Conservation (phyloP, 1,140 invertebrate species). For the Latrodectus geometricus region DNA sequence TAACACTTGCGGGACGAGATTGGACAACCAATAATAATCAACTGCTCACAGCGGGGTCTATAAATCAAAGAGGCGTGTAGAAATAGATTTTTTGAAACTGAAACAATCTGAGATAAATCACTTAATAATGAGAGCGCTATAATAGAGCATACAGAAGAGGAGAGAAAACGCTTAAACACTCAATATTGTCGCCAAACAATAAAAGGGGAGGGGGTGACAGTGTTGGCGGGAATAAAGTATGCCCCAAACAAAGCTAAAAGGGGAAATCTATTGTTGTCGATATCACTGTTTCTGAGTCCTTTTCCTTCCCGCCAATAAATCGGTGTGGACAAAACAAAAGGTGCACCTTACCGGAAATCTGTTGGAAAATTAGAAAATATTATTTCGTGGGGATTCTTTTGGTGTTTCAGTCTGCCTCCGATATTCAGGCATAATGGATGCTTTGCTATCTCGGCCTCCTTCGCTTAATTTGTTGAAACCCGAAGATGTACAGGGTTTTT, state of each 20-base stretch:
- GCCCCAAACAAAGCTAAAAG: slow-evolving; percentile 29
- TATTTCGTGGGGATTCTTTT: slow-evolving; percentile 25
- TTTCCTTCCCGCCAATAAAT: slow-evolving; percentile 41
- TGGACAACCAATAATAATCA: slow-evolving; percentile 10
- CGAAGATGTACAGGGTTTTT: background rate
- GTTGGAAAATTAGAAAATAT: slow-evolving; percentile 61
- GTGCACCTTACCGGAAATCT: slow-evolving; percentile 58
- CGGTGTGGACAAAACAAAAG: slow-evolving; percentile 45
- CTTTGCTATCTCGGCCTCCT: too few species aligned
- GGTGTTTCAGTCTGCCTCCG: slow-evolving; percentile 11
- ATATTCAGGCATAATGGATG: slow-evolving; percentile 14
- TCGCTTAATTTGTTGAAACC: background rate
- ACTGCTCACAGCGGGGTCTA: slow-evolving; percentile 17
- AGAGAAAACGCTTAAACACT: slow-evolving; percentile 40
- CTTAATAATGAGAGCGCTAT: slow-evolving; percentile 43
- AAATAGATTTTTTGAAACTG: slow-evolving; percentile 41
- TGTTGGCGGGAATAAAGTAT: background rate
- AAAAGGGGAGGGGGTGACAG: background rate
- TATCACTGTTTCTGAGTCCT: slow-evolving; percentile 7
- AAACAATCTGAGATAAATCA: slow-evolving; percentile 54
- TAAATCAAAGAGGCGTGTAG: slow-evolving; percentile 39
- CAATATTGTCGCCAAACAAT: slow-evolving; percentile 50
- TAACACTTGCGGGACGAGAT: background rate
- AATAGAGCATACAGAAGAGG: background rate
- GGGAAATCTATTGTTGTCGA: slow-evolving; percentile 39